Base-by-base conservation (phyloP, 2,797 vertebrate species). In the Buceros bicornis region DNA sequence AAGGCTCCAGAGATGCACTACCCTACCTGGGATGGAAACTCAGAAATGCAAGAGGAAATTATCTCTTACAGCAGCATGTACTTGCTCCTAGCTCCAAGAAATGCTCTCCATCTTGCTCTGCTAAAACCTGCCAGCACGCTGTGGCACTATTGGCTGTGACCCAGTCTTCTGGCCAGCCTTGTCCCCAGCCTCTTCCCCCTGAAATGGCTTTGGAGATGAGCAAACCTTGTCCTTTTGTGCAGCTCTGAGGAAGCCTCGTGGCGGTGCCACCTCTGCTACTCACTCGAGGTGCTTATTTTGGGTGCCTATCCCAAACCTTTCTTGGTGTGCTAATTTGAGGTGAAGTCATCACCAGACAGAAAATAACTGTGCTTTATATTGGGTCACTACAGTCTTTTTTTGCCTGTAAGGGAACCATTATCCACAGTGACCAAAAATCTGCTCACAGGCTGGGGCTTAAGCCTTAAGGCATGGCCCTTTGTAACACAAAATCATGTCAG, bases 101-200 rank as follows among this genome's bases (percentile, higher is more conserved):
- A 16, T 7, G 11, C 20, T 45, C 5, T 42, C 28, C 8, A 6
- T 8, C 48, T 25, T 29, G 31, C 51, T 78, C 16, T 25, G 20
- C 50, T 9, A 5, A 37, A 77, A 45, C 31, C 31, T 35, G 31
- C 29, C 35, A 43, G 42, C 16, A 57, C 15, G 31, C 25, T 31
- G 16, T 0, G 1, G 21, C 37, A 48, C 35, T 18, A 22, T 35
- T 1, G 2, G 25, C 33, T 47, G 58, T 6, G 5, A 53, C 8
- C 25, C 1, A 1, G 29, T 48, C 25, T 5, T 48, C 67, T 61
- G 60, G 13, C 19, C 21, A 40, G n/a, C 16, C 11, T 40, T 1
- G 2, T 45, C 72, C 37, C 35, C 37, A 78, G 16, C n/a, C 28
- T 78, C 16, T 65, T 4, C 6, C 11, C 24, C 21, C 3, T 40